Evolutionary conservation across 1,140 invertebrate species (phyloP).

Genomic region (Pogonomyrmex barbatus): DNA sequence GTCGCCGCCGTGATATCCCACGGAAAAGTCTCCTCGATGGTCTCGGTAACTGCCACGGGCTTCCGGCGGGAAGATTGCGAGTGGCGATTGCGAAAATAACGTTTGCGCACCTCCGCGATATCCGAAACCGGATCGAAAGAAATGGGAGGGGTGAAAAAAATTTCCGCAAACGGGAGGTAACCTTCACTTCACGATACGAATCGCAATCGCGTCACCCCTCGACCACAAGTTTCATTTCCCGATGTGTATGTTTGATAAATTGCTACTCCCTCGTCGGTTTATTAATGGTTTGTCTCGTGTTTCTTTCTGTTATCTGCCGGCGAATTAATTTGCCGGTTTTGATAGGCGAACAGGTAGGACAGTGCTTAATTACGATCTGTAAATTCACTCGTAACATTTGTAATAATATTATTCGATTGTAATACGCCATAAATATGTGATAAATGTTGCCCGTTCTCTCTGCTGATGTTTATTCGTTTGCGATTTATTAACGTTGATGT

Average conservation of each 20-base stretch:
- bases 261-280: not conserved
- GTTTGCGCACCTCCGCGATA: conserved; percentile 16
- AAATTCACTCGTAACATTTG: conserved; percentile 43
- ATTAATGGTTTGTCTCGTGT: conserved; percentile 1
- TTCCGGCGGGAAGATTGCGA: conserved; percentile 7
- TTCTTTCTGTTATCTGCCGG: conserved; percentile 21
- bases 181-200: not conserved
- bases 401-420: conserved; percentile 55
- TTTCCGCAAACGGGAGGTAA: not conserved
- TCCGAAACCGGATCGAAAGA: not conserved
- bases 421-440: conserved; percentile 41
- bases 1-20: conserved; percentile 53
- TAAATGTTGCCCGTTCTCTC: conserved; percentile 21
- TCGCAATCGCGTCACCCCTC: not conserved
- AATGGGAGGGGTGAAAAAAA: not conserved
- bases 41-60: conserved; percentile 20
- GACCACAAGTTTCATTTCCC: not conserved
- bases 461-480: conserved; percentile 36
- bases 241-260: not conserved
- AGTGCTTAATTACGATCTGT: conserved; percentile 39
- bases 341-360: conserved; percentile 17
- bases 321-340: conserved; percentile 33
- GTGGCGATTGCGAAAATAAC: conserved; percentile 35
- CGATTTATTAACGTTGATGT: conserved; percentile 46
- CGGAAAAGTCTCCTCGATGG: conserved; percentile 41